phyloP scores from a whole-genome alignment of 2,797 vertebrate species.

The Tangara arthus region DNA sequence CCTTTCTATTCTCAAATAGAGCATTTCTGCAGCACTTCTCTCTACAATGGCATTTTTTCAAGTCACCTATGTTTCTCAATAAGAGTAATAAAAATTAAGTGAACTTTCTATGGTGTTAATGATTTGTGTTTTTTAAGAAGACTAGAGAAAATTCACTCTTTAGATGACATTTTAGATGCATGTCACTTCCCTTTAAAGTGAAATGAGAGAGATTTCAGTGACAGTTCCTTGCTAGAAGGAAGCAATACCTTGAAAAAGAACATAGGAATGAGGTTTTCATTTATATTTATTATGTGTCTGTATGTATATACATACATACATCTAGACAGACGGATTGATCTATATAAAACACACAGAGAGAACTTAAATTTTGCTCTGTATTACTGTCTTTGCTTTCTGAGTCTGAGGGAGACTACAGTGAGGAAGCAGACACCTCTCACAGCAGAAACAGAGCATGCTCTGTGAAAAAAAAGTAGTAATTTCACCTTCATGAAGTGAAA shows the following conservation, averaged over 20 bases:
- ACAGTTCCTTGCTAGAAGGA: not conserved
- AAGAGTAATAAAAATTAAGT: not conserved
- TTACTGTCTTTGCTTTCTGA: not conserved
- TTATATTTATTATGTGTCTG: not conserved
- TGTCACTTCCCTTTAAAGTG: not conserved
- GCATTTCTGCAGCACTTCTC: not conserved
- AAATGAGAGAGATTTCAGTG: not conserved
- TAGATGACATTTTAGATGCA: not conserved
- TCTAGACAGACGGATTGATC: not conserved
- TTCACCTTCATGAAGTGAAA: not conserved
- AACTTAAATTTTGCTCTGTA: not conserved
- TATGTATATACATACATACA: not conserved
- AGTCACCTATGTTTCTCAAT: not conserved
- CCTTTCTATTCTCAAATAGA: not conserved
- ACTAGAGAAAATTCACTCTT: not conserved
- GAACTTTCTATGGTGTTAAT: not conserved
- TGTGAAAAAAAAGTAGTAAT: not conserved
- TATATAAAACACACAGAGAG: fast-evolving
- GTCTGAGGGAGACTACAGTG: not conserved
- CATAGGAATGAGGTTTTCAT: not conserved
- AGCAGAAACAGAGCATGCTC: not conserved
- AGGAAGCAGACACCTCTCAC: not conserved
- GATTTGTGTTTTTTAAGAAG: not conserved
- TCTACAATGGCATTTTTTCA: not conserved
- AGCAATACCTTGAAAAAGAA: not conserved